phyloP scores from a whole-genome alignment of 2,888 invertebrate species.

The Macrosiphum euphorbiae region DNA sequence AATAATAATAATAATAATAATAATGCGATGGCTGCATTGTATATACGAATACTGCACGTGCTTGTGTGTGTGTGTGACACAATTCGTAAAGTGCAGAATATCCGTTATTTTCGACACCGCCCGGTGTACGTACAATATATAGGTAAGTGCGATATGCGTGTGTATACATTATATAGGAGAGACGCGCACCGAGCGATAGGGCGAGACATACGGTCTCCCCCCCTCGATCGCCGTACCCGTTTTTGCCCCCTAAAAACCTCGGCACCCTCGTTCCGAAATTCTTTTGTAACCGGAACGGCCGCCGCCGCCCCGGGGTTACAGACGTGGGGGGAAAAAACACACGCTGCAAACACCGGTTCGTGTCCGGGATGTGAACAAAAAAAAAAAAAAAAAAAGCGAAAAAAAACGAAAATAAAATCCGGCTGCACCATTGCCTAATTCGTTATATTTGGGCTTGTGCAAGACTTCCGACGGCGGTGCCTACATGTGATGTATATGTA shows the following conservation, averaged over 20 bases:
- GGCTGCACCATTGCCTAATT: constrained; percentile 63
- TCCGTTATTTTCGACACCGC: constrained; percentile 61
- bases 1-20: background rate
- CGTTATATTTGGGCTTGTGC: constrained; percentile 64
- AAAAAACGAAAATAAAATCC: constrained; percentile 16
- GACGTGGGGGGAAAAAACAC: constrained; percentile 20
- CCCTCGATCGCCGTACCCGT: constrained; percentile 54
- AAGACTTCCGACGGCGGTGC: constrained; percentile 54
- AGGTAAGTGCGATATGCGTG: too few relatives aligned
- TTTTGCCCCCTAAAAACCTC: constrained; percentile 47
- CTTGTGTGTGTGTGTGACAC: constrained; percentile 49
- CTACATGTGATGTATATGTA: background rate
- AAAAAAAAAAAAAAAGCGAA: constrained; percentile 21
- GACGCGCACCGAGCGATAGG: constrained; percentile 12
- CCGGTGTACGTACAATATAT: background rate
- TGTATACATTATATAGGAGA: background rate
- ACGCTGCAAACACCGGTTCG: constrained; percentile 33
- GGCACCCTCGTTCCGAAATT: constrained; percentile 46
- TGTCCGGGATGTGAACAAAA: constrained; percentile 63
- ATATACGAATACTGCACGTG: background rate
- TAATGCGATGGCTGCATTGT: background rate
- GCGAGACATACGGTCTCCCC: background rate
- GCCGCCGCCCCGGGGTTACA: constrained; percentile 25
- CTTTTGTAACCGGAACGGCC: constrained; percentile 61
- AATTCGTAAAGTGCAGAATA: constrained; percentile 64